These are phyloP conservation scores for Campoletis sonorensis DNA, from an alignment of 1,140 invertebrate species.

Conservation along the genomic window DNA sequence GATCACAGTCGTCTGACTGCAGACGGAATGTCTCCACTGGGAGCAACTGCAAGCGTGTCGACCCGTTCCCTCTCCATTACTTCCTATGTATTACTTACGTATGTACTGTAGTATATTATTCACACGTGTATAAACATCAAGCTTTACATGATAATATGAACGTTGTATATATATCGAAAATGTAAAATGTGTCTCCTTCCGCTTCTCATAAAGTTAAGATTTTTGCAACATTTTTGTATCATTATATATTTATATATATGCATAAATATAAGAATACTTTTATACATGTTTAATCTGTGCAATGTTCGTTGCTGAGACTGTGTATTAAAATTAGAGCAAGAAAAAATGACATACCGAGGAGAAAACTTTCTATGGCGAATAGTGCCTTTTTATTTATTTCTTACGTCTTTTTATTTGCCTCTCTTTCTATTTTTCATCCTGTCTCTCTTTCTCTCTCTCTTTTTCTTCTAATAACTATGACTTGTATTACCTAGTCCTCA, in stretches of 20 bases:
- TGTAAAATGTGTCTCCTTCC: slow-evolving; percentile 11
- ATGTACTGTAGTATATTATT: slow-evolving; percentile 12
- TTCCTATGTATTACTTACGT: slow-evolving; percentile 38
- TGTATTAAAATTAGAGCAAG: neutral
- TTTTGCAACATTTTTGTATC: neutral
- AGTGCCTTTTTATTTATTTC: slow-evolving; percentile 6
- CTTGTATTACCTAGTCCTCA: slow-evolving; percentile 5
- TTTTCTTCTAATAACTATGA: neutral
- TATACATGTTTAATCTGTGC: neutral
- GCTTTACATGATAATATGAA: slow-evolving; percentile 17
- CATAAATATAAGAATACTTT: no score
- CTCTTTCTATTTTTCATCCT: neutral
- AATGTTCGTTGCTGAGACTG: neutral
- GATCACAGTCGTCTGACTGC: slow-evolving; percentile 54
- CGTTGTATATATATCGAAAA: neutral
- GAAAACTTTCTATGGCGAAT: slow-evolving; percentile 32
- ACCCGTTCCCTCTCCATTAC: slow-evolving; percentile 34
- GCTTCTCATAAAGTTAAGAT: slow-evolving; percentile 16
- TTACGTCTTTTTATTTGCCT: neutral
- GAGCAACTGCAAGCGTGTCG: slow-evolving; percentile 39
- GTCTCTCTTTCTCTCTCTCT: neutral
- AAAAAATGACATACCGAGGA: neutral
- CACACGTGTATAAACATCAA: neutral
- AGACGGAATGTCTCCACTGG: slow-evolving; percentile 53
- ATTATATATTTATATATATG: neutral